These are phyloP conservation scores for Raja brachyura DNA, from an alignment of 2,113 vertebrate species.

Conservation along the genomic window DNA sequence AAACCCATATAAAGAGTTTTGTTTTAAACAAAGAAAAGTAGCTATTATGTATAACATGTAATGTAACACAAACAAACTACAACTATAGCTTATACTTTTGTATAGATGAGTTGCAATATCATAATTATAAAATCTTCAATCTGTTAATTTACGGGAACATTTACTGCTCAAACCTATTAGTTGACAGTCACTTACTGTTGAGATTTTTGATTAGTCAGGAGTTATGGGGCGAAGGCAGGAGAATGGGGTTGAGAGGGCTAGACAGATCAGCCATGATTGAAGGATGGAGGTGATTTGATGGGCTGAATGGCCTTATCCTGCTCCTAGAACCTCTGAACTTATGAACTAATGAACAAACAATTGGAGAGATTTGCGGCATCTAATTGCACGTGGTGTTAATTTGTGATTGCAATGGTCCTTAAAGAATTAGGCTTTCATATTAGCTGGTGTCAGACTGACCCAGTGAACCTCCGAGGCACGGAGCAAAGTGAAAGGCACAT, in stretches of 20 bases:
- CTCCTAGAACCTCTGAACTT: too few species aligned
- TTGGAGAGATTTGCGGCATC: background rate
- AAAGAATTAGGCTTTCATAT: background rate
- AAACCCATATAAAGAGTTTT: background rate
- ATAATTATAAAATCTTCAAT: slow-evolving; percentile 16
- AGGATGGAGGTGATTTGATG: too few species aligned
- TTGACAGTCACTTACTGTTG: background rate
- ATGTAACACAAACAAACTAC: background rate
- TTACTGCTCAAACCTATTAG: slow-evolving; percentile 21
- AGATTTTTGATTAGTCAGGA: background rate
- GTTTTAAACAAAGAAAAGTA: background rate
- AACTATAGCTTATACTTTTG: background rate
- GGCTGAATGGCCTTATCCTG: too few species aligned
- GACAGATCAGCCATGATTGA: too few species aligned
- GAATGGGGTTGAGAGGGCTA: too few species aligned
- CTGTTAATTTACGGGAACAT: background rate
- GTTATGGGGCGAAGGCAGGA: too few species aligned
- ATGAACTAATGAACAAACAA: background rate
- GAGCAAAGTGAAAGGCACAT: background rate
- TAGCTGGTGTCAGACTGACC: background rate
- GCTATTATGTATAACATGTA: background rate
- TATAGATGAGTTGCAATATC: background rate
- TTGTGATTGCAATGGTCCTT: background rate
- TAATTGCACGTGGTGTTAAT: background rate
- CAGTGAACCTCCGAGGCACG: background rate